These are phyloP conservation scores for Xiphophorus birchmanni DNA, from an alignment of 2,797 vertebrate species.

Conservation along the genomic window DNA sequence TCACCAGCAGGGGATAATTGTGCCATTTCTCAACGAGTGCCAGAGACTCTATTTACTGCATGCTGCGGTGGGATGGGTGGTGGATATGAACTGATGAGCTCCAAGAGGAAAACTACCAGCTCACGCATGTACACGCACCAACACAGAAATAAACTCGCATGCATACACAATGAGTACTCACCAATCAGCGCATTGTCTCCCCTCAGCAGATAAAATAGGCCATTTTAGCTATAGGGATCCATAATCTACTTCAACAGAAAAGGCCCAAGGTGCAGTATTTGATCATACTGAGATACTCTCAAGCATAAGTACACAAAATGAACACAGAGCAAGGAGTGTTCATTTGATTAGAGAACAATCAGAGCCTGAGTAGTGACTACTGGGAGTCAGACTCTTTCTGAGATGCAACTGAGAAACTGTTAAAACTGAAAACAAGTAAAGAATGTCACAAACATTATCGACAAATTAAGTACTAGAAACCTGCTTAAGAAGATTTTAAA, in stretches of 20 bases:
- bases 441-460: not conserved
- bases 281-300: conserved; percentile 64
- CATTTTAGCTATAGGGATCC: conserved; percentile 70
- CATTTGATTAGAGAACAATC: conserved; percentile 60
- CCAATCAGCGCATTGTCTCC: conserved; percentile 73
- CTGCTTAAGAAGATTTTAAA: not conserved
- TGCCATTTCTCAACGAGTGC: conserved; percentile 81
- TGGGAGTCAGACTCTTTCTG: conserved; percentile 12
- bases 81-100: conserved; percentile 80
- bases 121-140: conserved; percentile 41
- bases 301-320: conserved; percentile 42
- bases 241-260: conserved; percentile 64
- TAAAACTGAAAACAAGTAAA: not conserved
- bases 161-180: conserved; percentile 42
- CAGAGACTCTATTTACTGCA: conserved; percentile 82
- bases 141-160: conserved; percentile 26
- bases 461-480: not conserved
- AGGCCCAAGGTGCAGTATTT: conserved; percentile 46
- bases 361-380: conserved; percentile 21
- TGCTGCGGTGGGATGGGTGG: conserved; percentile 76
- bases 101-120: conserved; percentile 77
- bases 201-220: conserved; percentile 66
- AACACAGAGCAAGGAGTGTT: conserved; percentile 43
- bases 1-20: conserved; percentile 83
- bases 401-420: conserved; percentile 2